Percentiles rank a stretch among this genome's conserved stretches.
These are phyloP conservation scores for Mormyrus iriodes DNA, from an alignment of 2,113 vertebrate genomes.

Conservation along the genomic window DNA sequence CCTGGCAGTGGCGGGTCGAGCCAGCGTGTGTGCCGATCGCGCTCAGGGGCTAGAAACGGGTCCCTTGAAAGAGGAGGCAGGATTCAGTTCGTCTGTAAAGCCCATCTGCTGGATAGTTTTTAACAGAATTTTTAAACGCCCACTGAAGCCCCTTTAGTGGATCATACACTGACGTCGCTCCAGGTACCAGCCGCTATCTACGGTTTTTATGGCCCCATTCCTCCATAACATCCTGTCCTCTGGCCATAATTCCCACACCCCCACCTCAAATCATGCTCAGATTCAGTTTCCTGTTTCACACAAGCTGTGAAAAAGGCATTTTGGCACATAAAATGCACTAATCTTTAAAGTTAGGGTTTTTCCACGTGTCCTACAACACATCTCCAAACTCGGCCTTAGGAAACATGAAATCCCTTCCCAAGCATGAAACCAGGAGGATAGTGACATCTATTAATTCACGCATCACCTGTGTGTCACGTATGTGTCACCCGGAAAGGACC, in stretches of 20 bases:
- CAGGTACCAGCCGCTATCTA: background rate
- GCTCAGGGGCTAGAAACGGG: background rate
- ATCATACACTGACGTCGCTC: background rate
- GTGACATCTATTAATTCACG: slow-evolving; percentile 44
- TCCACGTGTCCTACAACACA: slow-evolving; percentile 64
- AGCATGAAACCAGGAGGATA: slow-evolving; percentile 61
- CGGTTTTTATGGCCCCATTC: background rate
- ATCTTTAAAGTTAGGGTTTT: slow-evolving; percentile 63
- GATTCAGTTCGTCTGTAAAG: background rate
- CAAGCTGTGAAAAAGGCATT: background rate
- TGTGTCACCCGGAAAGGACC: background rate
- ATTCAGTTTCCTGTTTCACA: background rate
- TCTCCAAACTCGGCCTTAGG: slow-evolving; percentile 70
- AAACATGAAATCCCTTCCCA: slow-evolving; percentile 56
- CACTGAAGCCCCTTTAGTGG: background rate
- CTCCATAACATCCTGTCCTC: background rate
- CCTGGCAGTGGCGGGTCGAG: slow-evolving; percentile 6
- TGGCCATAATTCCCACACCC: background rate
- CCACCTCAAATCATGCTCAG: background rate
- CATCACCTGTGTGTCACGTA: slow-evolving; percentile 44
- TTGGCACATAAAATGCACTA: slow-evolving; percentile 72
- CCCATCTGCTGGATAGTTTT: background rate
- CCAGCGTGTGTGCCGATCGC: slow-evolving; percentile 27
- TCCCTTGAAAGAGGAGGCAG: background rate
- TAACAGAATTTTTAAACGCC: background rate